Evolutionary conservation across 2,888 invertebrate species (phyloP), one percentile per base, ranked within the genome.

Genomic region (Drosophila atripex): DNA sequence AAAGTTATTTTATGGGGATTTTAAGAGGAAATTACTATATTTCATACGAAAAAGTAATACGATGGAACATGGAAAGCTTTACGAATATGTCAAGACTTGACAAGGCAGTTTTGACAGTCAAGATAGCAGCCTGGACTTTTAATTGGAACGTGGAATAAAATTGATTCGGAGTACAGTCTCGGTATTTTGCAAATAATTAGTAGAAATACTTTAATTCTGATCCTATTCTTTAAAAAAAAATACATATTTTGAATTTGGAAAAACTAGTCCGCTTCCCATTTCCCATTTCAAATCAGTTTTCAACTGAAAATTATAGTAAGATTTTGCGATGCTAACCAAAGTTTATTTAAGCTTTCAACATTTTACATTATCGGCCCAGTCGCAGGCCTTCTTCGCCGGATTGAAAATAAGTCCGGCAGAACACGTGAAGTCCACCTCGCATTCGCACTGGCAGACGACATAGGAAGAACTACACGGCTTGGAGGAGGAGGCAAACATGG

Each of bases 361-460:
- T 0, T 66, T 51, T 4, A 72, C 59, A 38, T 72, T 78, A 2
- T 0, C 2, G 0, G 88, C 78, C 89, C 87, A 89, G 61, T 89
- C 85, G 53, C 89, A 89, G 2, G 65, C 46, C 0, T 18, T 16
- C 0, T 14, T 1, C n/a, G n/a, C n/a, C 35, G 35, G 35, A 52
- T 87, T 82, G 30, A 73, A 89, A 4, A 82, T 49, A n/a, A 88
- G 59, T 0, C 73, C 70, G 1, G 49, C 2, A 2, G 51, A 5
- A 25, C 89, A 89, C 6, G 8, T 53, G 2, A 77, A 68, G 21
- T 49, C 21, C 2, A 89, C 58, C 68, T 89, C 89, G 38, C 89
- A 89, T 52, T 89, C 89, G 57, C 89, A 89, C 38, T 89, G 89
- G 32, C 89, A 89, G 1, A 88, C 73, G 0, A 84, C 51, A 47